Evolutionary conservation across 2,113 vertebrate species (phyloP).

Genomic region (Parus major): DNA sequence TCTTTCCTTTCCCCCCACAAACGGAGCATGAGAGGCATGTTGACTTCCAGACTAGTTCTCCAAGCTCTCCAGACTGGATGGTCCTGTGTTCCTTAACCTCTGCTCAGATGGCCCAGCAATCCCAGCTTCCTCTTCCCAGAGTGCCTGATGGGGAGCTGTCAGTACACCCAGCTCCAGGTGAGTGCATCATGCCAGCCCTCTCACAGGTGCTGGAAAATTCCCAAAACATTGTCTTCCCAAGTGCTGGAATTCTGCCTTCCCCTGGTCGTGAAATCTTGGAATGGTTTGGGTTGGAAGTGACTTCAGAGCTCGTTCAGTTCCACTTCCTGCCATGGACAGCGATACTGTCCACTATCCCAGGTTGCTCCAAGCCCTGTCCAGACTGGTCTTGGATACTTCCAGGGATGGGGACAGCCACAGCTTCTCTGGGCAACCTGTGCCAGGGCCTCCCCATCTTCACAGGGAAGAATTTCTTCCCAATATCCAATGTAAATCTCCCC

Average conservation of each 20-base stretch:
- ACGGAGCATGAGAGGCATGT: accelerated
- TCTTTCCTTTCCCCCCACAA: neutral
- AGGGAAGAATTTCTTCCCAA: neutral
- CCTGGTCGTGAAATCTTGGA: neutral
- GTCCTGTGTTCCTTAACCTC: slow-evolving; percentile 71
- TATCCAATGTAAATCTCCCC: neutral
- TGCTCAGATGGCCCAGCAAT: slow-evolving; percentile 90
- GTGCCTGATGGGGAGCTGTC: slow-evolving; percentile 93
- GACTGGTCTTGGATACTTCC: neutral
- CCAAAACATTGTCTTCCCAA: neutral
- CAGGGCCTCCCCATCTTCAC: neutral
- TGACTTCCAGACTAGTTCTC: neutral
- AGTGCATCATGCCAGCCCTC: neutral
- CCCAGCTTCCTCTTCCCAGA: slow-evolving; percentile 90
- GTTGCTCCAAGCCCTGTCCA: neutral
- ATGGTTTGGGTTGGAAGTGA: neutral
- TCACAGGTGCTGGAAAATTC: neutral
- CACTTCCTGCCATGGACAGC: neutral
- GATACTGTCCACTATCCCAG: neutral
- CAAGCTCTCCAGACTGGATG: neutral
- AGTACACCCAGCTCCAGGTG: slow-evolving; percentile 94
- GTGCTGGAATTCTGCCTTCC: neutral
- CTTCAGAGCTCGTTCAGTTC: neutral
- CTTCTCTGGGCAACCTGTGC: neutral
- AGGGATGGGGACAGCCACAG: neutral